A percentile compares a stretch with the other conserved stretches of the same genome.
Conservation (phyloP, 92 coral and sea anemone genomes). For the Heliopora coerulea region DNA sequence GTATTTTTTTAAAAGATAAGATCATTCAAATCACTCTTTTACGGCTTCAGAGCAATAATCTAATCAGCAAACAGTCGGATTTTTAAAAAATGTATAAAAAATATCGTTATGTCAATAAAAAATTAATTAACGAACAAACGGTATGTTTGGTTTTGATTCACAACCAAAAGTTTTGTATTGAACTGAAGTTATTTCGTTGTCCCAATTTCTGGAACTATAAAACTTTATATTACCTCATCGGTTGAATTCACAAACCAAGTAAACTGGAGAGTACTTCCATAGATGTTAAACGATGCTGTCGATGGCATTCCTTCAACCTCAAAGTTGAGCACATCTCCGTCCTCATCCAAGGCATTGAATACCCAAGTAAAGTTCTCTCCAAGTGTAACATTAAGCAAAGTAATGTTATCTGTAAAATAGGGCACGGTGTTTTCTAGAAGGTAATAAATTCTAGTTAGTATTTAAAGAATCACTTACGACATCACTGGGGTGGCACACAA, state of each 20-base stretch:
- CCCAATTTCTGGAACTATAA: too few species aligned
- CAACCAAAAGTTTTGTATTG: too few species aligned
- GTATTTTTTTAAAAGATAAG: too few species aligned
- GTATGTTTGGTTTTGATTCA: too few species aligned
- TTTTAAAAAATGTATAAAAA: too few species aligned
- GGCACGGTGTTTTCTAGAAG: slow-evolving; percentile 59
- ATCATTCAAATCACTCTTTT: too few species aligned
- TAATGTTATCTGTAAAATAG: slow-evolving; percentile 39
- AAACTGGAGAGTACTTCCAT: slow-evolving; percentile 2
- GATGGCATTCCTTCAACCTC: slow-evolving; percentile 15
- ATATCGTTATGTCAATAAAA: too few species aligned
- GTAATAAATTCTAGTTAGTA: not conserved
- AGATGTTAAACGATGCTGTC: slow-evolving; percentile 1
- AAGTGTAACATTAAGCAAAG: slow-evolving; percentile 45
- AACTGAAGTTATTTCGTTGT: not conserved
- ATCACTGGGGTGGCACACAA: too few species aligned
- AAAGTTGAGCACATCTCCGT: slow-evolving; percentile 48
- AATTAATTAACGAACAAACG: too few species aligned
- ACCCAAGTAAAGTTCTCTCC: slow-evolving; percentile 15
- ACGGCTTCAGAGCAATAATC: too few species aligned
- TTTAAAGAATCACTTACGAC: not conserved
- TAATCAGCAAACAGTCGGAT: too few species aligned
- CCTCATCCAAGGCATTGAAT: slow-evolving; percentile 52
- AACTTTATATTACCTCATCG: slow-evolving; percentile 31
- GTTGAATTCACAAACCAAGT: slow-evolving; percentile 30